Evolutionary conservation across 2,888 invertebrate species (phyloP).

Genomic region (Erebia epiphron): DNA sequence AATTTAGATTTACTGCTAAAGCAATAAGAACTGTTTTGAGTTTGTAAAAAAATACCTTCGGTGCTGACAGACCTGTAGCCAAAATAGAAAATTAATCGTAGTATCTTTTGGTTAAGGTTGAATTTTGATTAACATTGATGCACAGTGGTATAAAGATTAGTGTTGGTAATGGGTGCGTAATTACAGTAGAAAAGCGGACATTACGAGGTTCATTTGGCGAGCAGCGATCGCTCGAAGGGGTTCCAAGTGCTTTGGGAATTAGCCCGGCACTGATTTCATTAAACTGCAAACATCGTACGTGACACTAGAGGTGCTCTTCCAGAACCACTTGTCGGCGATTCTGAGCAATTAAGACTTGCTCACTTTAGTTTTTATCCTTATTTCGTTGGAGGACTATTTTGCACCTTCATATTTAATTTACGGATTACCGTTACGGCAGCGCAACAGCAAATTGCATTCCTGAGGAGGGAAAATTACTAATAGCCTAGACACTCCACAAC

Average conservation of each 20-base stretch:
- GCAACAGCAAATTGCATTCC: no score
- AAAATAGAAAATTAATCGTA: constrained; percentile 51
- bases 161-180: constrained; percentile 77
- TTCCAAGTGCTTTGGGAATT: constrained; percentile 61
- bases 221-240: constrained; percentile 73
- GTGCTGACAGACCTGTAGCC: constrained; percentile 19
- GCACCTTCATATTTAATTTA: no score
- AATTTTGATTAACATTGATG: constrained; percentile 45
- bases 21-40: constrained; percentile 69
- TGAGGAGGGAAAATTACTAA: no score
- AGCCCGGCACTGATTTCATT: constrained; percentile 62
- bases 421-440: no score
- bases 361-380: constrained; percentile 8
- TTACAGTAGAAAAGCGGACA: constrained; percentile 81
- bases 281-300: constrained; percentile 60
- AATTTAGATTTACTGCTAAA: constrained; percentile 66
- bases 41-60: constrained; percentile 48
- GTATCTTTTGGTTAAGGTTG: constrained; percentile 48
- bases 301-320: constrained; percentile 42
- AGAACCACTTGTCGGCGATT: constrained; percentile 37
- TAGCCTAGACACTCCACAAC: no score
- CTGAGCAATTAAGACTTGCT: constrained; percentile 38
- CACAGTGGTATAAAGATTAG: constrained; percentile 65
- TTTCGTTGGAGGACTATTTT: not conserved
- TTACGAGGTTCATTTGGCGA: constrained; percentile 77